Evolutionary conservation across 2,888 invertebrate species (phyloP).

Genomic region (Acanthococcus lagerstroemiae): DNA sequence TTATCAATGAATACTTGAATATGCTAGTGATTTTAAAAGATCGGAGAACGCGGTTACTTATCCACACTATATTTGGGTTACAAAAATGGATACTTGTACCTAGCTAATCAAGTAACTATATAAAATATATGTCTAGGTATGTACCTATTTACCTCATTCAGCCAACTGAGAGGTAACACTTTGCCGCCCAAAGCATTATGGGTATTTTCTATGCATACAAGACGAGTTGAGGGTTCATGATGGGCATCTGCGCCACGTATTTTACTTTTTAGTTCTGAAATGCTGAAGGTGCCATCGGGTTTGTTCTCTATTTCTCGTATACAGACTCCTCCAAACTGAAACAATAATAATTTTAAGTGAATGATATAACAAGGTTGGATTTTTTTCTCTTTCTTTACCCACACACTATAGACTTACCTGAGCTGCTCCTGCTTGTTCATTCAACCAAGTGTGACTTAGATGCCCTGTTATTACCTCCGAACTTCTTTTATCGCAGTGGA

Average conservation of each 20-base stretch:
- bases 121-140: too few species aligned
- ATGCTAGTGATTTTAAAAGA: too few species aligned
- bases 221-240: constrained; percentile 67
- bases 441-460: constrained; percentile 69
- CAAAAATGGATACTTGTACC: too few species aligned
- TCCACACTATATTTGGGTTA: too few species aligned
- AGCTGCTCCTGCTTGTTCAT: constrained; percentile 73
- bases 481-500: constrained; percentile 76
- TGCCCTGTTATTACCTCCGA: constrained; percentile 80
- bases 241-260: constrained; percentile 53
- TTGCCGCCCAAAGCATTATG: constrained; percentile 83
- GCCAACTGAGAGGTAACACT: constrained; percentile 66
- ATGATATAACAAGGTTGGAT: background rate
- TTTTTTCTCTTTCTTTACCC: background rate
- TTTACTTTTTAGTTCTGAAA: constrained; percentile 55
- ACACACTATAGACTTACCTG: constrained; percentile 41
- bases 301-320: constrained; percentile 60
- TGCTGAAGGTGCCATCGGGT: constrained; percentile 74
- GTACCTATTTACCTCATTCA: constrained; percentile 58
- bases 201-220: constrained; percentile 87
- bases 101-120: too few species aligned
- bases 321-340: constrained; percentile 64
- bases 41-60: too few species aligned
- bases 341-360: background rate
- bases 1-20: too few species aligned